Evolutionary conservation across 2,888 invertebrate genomes (phyloP).

Genomic region (Ophion obscuratus): DNA sequence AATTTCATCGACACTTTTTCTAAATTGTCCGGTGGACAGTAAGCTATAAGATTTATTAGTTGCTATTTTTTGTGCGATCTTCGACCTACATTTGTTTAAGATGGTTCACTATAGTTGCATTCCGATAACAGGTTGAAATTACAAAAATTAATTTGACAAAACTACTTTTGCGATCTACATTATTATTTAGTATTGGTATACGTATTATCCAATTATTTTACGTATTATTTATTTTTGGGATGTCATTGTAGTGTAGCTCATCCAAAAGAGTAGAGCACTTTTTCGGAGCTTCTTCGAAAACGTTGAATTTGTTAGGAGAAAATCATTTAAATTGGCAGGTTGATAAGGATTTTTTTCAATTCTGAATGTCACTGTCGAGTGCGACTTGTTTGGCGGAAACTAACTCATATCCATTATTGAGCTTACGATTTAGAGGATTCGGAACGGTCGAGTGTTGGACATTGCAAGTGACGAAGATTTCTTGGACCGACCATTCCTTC

Average conservation of each 20-base stretch:
- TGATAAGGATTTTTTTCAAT: neutral
- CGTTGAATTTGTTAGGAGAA: neutral
- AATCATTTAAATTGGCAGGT: neutral
- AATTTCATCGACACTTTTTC: neutral
- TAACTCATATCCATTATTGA: neutral
- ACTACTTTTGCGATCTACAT: neutral
- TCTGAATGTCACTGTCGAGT: neutral
- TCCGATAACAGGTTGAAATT: neutral
- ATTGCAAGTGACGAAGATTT: constrained; percentile 89
- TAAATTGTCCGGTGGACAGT: neutral
- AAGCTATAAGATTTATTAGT: neutral
- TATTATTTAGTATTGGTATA: neutral
- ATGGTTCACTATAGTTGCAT: neutral
- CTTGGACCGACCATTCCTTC: constrained; percentile 89
- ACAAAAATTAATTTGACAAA: neutral
- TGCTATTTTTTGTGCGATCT: neutral
- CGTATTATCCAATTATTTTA: neutral
- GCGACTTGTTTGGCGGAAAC: neutral
- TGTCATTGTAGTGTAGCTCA: neutral
- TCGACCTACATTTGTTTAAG: neutral
- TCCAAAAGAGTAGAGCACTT: neutral
- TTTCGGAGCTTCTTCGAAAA: neutral
- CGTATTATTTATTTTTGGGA: neutral
- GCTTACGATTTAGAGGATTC: constrained; percentile 54
- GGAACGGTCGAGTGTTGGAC: constrained; percentile 87